Evolutionary conservation across 2,888 invertebrate genomes (phyloP).

Genomic region (Amphipyra tragopoginis): DNA sequence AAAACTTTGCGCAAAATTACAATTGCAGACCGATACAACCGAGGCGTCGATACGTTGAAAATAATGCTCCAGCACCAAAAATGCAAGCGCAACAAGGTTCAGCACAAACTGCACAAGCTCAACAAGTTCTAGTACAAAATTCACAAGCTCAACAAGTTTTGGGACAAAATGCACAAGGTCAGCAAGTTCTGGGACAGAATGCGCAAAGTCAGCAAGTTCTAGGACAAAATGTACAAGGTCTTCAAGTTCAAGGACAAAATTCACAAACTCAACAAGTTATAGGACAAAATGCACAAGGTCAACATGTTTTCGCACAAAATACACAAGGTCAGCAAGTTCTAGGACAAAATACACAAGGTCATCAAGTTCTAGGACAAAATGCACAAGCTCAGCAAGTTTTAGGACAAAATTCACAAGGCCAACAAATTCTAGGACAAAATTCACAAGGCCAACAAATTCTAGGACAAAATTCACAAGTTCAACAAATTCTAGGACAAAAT

Average conservation of each 20-base stretch:
- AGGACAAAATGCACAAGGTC: conserved; percentile 5
- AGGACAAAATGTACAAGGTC: conserved; percentile 36
- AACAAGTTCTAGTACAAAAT: conserved; percentile 43
- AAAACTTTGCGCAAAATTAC: conserved; percentile 62
- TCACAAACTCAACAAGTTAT: not conserved
- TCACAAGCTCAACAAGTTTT: conserved; percentile 11
- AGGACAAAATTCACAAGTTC: conserved; percentile 32
- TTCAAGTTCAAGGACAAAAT: not conserved
- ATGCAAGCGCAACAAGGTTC: conserved; percentile 24
- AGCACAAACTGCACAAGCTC: conserved; percentile 16
- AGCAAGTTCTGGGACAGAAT: conserved; percentile 3
- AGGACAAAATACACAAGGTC: conserved; percentile 14
- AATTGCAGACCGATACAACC: conserved; percentile 76
- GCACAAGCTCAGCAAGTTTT: conserved; percentile 9
- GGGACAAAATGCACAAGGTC: not conserved
- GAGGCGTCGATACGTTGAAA: conserved; percentile 62
- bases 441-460: conserved; percentile 36
- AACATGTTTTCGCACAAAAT: conserved; percentile 44
- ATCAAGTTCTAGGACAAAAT: conserved; percentile 43
- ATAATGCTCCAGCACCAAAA: conserved; percentile 35
- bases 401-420: conserved; percentile 1
- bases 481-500: not conserved
- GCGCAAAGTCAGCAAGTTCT: conserved; percentile 33
- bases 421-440: conserved; percentile 22
- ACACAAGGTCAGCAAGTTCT: conserved; percentile 28